A percentile compares a stretch with the other conserved stretches of the same genome.
These are phyloP conservation scores for Molossus alvarezi DNA, from an alignment of 2,797 vertebrate genomes.

Conservation along the genomic window DNA sequence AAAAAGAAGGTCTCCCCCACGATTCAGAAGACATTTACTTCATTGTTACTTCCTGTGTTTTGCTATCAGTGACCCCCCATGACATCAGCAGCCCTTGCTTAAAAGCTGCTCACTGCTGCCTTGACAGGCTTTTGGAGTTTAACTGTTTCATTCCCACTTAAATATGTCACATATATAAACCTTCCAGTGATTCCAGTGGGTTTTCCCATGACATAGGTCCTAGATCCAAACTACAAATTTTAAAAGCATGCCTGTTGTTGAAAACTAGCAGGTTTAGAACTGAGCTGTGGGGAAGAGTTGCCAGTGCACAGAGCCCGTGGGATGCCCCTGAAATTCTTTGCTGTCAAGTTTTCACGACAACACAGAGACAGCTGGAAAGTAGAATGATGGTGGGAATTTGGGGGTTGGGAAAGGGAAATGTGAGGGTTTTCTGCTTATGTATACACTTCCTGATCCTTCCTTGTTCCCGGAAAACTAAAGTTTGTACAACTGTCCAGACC, in stretches of 20 bases:
- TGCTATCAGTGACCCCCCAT: slow-evolving; percentile 55
- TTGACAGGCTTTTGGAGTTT: slow-evolving; percentile 17
- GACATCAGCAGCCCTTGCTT: slow-evolving; percentile 62
- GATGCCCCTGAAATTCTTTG: not conserved
- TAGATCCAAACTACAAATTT: not conserved
- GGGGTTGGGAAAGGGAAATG: not conserved
- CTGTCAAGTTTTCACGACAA: not conserved
- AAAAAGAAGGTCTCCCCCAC: not conserved
- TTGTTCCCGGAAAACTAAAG: not conserved
- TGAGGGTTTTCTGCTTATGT: not conserved
- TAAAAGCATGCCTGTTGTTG: slow-evolving; percentile 2
- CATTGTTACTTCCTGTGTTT: slow-evolving; percentile 73
- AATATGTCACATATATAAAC: not conserved
- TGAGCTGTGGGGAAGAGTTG: not conserved
- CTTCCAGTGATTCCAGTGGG: not conserved
- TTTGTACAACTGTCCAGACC: not conserved
- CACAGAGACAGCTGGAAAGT: not conserved
- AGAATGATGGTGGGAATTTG: not conserved
- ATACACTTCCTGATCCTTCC: not conserved
- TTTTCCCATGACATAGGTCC: not conserved
- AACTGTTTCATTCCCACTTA: slow-evolving; percentile 61
- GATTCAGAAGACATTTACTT: slow-evolving; percentile 73
- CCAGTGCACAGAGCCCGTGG: not conserved
- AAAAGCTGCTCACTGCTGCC: slow-evolving; percentile 64
- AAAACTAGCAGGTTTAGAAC: not conserved